Evolutionary conservation across 1,140 invertebrate species (phyloP).

Genomic region (Drosophila baimaii): DNA sequence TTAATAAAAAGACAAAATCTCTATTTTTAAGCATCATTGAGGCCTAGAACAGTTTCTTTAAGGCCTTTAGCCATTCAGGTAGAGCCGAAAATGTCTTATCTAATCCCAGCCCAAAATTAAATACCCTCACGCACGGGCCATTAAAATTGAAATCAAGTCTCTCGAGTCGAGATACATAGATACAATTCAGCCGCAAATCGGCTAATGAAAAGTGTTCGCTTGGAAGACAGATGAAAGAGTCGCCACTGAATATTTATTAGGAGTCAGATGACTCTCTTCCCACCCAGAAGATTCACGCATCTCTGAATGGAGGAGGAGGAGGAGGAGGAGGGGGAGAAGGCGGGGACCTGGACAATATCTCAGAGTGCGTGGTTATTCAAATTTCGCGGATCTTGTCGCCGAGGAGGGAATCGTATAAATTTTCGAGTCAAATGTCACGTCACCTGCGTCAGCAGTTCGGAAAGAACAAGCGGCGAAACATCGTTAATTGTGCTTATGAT

Average conservation of each 20-base stretch:
- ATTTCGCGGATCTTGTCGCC: conserved; percentile 72
- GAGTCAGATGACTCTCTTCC: conserved; percentile 26
- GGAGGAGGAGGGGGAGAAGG: neutral
- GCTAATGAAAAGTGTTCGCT: conserved; percentile 44
- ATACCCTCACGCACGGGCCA: conserved; percentile 62
- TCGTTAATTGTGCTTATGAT: conserved; percentile 80
- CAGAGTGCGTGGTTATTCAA: conserved; percentile 63
- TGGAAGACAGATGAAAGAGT: conserved; percentile 6
- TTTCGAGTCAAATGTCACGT: conserved; percentile 66
- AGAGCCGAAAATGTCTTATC: conserved; percentile 37
- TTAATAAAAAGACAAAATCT: neutral
- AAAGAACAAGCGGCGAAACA: conserved; percentile 56
- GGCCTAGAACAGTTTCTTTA: neutral
- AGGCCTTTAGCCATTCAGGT: conserved; percentile 16
- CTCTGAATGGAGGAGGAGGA: conserved; percentile 17
- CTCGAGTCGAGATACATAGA: conserved; percentile 1
- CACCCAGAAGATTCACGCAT: conserved; percentile 31
- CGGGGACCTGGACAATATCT: conserved; percentile 19
- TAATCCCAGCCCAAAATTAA: conserved; percentile 69
- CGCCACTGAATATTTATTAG: conserved; percentile 66
- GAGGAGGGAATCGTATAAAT: conserved; percentile 41
- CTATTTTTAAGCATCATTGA: neutral
- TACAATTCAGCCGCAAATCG: conserved; percentile 25
- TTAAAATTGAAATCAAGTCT: conserved; percentile 75
- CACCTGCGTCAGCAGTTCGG: conserved; percentile 63